Evolutionary conservation across 2,113 vertebrate genomes (phyloP).

Genomic region (Actinemys pallida): DNA sequence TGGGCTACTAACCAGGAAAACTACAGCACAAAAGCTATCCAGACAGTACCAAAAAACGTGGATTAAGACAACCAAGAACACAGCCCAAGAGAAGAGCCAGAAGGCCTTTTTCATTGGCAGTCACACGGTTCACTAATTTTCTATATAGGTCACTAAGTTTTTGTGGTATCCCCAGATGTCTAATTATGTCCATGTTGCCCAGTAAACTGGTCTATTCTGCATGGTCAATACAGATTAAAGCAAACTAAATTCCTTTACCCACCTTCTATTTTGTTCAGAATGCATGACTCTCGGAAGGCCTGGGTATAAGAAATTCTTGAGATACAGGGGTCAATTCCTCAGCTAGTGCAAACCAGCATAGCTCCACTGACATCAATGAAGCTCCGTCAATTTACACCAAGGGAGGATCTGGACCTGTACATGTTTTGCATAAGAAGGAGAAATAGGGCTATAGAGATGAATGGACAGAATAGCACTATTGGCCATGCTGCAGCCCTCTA

Average conservation of each 20-base stretch:
- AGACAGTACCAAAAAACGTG: not conserved
- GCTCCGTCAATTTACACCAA: not conserved
- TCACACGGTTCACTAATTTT: not conserved
- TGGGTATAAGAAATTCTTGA: not conserved
- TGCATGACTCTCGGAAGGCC: not conserved
- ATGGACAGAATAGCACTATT: not conserved
- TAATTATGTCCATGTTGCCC: rapidly evolving
- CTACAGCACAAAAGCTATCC: not conserved
- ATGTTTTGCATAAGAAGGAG: not conserved
- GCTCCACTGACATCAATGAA: not conserved
- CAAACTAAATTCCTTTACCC: not conserved
- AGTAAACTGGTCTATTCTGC: not conserved
- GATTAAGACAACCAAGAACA: not conserved
- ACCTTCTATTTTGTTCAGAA: not conserved
- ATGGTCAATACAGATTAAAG: rapidly evolving
- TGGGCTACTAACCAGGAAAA: not conserved
- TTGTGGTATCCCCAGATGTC: rapidly evolving
- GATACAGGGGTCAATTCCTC: not conserved
- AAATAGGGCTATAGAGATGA: not conserved
- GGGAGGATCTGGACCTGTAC: not conserved
- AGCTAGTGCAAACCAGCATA: not conserved
- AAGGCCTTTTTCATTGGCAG: not conserved
- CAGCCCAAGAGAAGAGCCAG: not conserved
- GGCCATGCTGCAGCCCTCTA: not conserved
- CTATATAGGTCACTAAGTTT: rapidly evolving